Evolutionary conservation across 2,113 vertebrate genomes (phyloP).

Genomic region (Pollimyrus isidori): DNA sequence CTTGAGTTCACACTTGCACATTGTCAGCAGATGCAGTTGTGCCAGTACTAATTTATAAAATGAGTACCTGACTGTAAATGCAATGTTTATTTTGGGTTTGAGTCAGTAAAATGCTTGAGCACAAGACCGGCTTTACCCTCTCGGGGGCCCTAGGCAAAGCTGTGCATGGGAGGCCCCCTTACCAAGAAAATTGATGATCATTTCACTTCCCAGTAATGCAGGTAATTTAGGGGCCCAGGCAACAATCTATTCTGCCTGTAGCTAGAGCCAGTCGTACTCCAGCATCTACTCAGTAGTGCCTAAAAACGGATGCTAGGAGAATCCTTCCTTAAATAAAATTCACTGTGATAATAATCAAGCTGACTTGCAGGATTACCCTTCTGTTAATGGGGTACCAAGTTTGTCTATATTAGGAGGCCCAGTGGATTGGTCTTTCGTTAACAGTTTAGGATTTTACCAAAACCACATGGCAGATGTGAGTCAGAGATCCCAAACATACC

Average conservation of each 20-base stretch:
- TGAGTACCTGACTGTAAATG: background rate
- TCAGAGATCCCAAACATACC: background rate
- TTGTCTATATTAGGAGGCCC: background rate
- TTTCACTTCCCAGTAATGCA: background rate
- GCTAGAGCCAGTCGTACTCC: background rate
- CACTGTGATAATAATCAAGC: slow-evolving; percentile 2
- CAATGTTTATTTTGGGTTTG: background rate
- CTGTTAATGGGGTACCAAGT: background rate
- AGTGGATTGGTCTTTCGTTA: background rate
- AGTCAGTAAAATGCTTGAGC: background rate
- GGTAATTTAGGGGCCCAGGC: background rate
- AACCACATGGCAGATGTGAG: slow-evolving; percentile 7
- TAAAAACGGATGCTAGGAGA: slow-evolving; percentile 23
- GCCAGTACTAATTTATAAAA: background rate
- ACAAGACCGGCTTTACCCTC: background rate
- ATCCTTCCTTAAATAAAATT: background rate
- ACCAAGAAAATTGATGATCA: background rate
- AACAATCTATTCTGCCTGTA: background rate
- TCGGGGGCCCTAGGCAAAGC: background rate
- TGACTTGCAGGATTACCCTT: background rate
- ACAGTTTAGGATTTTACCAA: slow-evolving; percentile 1
- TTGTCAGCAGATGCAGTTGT: background rate
- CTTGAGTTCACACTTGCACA: background rate
- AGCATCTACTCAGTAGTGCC: background rate
- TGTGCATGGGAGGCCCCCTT: background rate